Evolutionary conservation across 2,888 invertebrate species (phyloP), one percentile per base, ranked within the genome.

Genomic region (Tachystola acroxantha): DNA sequence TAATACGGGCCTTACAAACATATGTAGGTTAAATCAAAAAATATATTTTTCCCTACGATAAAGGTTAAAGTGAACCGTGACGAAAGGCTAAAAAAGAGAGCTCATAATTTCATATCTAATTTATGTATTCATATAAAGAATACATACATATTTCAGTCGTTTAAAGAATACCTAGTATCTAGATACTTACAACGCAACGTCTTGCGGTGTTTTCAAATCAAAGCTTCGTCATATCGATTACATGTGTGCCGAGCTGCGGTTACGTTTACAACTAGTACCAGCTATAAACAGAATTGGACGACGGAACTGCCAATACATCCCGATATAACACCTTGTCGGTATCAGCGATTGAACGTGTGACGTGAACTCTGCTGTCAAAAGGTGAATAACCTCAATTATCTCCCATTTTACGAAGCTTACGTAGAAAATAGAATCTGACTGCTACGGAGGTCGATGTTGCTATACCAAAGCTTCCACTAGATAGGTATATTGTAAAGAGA

Each of bases 171-270:
- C 9, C 1, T 20, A 20, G 6, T 19, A 20, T 20, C 7, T 20
- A 20, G 6, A 7, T 20, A 9, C 7, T 20, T 20, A 7, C 20
- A 20, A 20, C 6, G 20, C 41, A 51, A 56, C 50, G 7, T 14
- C 49, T 74, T 79, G 79, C 72, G 78, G 79, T 79, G 71, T 70
- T 70, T 76, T 77, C 76, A 72, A 79, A 79, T 77, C 75, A 75
- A 75, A 71, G 73, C 49, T 44, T 34, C 57, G 59, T 57, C 60
- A 49, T 50, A 57, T 64, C 52, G 52, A 53, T 55, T 51, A 52
- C 62, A 56, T 55, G 43, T 32, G 56, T 53, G 52, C 54, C 60
- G 64, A 76, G n/a, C 10, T 30, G 20, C 22, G 45, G 73, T 78
- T 79, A 79, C 63, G 68, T 64, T 50, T 40, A 44, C 39, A n/a